A percentile compares a stretch with the other conserved stretches of the same genome.
These are phyloP conservation scores for Meandrina meandrites DNA, from an alignment of 92 coral and sea anemone species.

Conservation along the genomic window DNA sequence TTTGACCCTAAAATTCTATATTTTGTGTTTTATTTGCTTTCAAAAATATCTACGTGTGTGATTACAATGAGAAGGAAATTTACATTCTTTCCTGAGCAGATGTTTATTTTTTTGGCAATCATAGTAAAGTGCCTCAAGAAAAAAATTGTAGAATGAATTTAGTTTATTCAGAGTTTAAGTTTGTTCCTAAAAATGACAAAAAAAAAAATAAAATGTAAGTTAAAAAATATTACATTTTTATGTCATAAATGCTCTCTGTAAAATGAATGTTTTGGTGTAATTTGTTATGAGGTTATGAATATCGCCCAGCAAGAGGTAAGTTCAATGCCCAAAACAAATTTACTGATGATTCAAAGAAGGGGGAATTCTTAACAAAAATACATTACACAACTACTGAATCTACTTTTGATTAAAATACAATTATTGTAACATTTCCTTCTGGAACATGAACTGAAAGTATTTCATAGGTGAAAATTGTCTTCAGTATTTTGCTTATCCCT, in stretches of 20 bases:
- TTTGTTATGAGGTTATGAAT: constrained; percentile 13
- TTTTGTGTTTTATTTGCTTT: constrained; percentile 21
- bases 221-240: constrained; percentile 4
- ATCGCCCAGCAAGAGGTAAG: constrained; percentile 28
- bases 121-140: constrained; percentile 3
- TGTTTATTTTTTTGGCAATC: constrained; percentile 23
- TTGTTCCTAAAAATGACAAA: not conserved
- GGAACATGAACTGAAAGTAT: not conserved
- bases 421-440: constrained; percentile 6
- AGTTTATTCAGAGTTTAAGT: not conserved
- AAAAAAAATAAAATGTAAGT: not conserved
- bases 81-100: constrained; percentile 34
- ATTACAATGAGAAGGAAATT: constrained; percentile 37
- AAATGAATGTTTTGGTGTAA: constrained; percentile 2
- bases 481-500: not conserved
- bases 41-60: constrained; percentile 40
- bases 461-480: not conserved
- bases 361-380: constrained; percentile 8
- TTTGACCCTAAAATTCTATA: not conserved
- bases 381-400: not conserved
- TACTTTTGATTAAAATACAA: constrained; percentile 11
- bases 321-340: constrained; percentile 30
- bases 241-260: not conserved
- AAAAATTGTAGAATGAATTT: constrained; percentile 2
- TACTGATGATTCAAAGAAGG: not conserved